Evolutionary conservation across 35 echinoderm and acorn worm species (phyloP), one percentile per base, ranked within the genome.

Genomic region (Hemicentrotus pulcherrimus): DNA sequence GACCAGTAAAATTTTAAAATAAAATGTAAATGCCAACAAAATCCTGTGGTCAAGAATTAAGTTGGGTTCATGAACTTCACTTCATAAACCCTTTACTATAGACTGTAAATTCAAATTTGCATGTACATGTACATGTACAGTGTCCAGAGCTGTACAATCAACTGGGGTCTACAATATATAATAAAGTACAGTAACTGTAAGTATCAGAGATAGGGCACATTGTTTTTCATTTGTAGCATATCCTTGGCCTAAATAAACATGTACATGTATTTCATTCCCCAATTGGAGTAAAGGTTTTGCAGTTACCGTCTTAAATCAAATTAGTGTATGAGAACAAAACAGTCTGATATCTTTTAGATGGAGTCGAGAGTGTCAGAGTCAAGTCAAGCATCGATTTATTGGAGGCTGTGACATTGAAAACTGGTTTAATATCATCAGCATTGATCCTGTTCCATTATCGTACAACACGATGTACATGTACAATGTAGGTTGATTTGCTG

Each of bases 351-450:
- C 52, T 59, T n/a, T 78, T 8, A 78, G 65, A 28, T 78, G 65
- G 65, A 59, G 65, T 78, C 65, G 24, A 18, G 4, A 78, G 65
- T 78, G 65, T 78, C 65, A 28, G 19, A 78, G 65, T 78, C 18
- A 5, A 78, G 65, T 28, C 6, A 18, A 28, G 22, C 28, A 78
- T 78, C 24, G 65, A 78, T n/a, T 78, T 78, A 22, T 78, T n/a
- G 22, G 65, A 78, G 22, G 65, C 22, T 47, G 32, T 90, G 88
- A 90, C 88, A 35, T 90, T 90, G 88, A 46, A 90, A 90, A 90
- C 88, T 90, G 88, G 88, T 90, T 90, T 90, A 90, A 90, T 47
- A 11, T 45, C 32, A 90, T 90, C 14, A 13, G 46, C 6, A 90
- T 90, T 90, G 88, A 90, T 90, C 46, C 28, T 28, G 22, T 78